Conservation (phyloP, 2,113 vertebrate genomes). For the Monarcha castaneiventris region DNA sequence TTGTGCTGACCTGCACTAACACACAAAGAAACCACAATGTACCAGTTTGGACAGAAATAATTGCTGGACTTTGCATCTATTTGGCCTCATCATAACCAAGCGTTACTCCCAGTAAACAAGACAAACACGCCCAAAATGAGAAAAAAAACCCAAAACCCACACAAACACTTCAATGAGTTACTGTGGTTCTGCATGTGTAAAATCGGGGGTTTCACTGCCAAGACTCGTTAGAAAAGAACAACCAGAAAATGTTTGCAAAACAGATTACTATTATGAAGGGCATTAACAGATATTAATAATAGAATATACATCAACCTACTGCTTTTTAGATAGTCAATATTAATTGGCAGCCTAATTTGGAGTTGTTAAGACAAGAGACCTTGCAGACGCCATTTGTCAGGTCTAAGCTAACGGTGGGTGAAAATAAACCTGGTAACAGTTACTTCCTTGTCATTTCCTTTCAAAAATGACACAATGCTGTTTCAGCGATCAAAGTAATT, state of each 20-base stretch:
- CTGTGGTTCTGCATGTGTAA: neutral
- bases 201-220: neutral
- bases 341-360: slow-evolving; percentile 23
- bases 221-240: slow-evolving; percentile 24
- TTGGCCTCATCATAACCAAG: neutral
- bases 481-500: neutral
- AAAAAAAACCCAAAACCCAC: neutral
- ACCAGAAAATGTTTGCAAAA: slow-evolving; percentile 17
- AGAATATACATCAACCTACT: neutral
- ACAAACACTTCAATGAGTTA: neutral
- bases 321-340: slow-evolving; percentile 8
- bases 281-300: slow-evolving; percentile 39
- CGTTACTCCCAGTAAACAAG: neutral
- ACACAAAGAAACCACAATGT: neutral
- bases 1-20: neutral
- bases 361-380: neutral
- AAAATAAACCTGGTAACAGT: slow-evolving; percentile 5
- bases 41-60: neutral
- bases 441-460: slow-evolving; percentile 44
- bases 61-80: neutral
- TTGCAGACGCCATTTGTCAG: neutral
- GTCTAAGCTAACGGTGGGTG: neutral
- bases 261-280: neutral
- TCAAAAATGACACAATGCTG: neutral
- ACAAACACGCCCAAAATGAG: neutral